Percentiles rank a stretch among this genome's conserved stretches.
Conservation (phyloP, 2,888 invertebrate genomes). For the Drosophila cyrtoloma region DNA sequence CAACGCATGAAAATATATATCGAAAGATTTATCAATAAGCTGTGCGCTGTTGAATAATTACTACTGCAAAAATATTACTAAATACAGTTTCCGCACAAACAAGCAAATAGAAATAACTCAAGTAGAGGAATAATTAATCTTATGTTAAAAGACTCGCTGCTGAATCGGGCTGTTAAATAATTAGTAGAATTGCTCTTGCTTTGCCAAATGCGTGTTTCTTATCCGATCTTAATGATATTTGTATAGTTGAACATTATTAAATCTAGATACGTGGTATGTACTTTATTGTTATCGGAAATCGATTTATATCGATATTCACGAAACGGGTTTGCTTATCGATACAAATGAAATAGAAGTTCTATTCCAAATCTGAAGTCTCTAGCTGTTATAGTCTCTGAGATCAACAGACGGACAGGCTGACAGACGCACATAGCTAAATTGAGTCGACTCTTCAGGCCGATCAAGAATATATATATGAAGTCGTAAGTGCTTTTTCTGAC, state of each 20-base stretch:
- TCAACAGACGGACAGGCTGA: neutral
- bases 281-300: neutral
- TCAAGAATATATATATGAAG: neutral
- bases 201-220: too few species aligned
- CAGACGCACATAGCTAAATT: neutral
- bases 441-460: neutral
- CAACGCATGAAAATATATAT: conserved; percentile 30
- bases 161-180: neutral
- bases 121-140: neutral
- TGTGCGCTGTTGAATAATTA: neutral
- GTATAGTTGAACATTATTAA: neutral
- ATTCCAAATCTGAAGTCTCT: neutral
- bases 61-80: neutral
- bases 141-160: neutral
- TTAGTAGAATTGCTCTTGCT: neutral
- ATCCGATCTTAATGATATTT: neutral
- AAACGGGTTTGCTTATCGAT: neutral
- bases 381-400: neutral
- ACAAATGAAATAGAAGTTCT: neutral
- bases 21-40: conserved; percentile 17
- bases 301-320: neutral
- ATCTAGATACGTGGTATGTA: neutral
- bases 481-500: neutral
- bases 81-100: neutral
- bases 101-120: neutral